Evolutionary conservation across 2,113 vertebrate genomes (phyloP).

Genomic region (Upupa epops): DNA sequence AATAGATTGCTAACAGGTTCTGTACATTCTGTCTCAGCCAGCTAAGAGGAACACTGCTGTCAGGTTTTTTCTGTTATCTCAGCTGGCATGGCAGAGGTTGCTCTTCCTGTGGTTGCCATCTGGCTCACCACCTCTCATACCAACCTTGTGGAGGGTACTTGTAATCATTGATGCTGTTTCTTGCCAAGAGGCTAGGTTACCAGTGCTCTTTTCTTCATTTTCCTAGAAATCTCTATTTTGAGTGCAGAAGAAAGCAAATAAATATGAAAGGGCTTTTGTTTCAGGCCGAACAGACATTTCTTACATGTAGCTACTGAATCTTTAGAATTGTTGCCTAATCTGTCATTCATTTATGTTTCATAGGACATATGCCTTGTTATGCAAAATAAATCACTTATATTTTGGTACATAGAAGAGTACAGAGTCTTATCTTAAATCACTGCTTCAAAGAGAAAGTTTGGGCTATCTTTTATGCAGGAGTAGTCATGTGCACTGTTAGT

Average conservation of each 20-base stretch:
- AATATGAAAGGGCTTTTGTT: background rate
- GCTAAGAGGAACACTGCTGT: constrained; percentile 40
- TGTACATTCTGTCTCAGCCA: constrained; percentile 32
- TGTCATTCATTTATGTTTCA: background rate
- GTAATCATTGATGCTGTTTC: background rate
- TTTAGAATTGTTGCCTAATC: background rate
- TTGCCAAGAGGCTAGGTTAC: background rate
- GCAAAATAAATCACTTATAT: background rate
- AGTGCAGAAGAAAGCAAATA: background rate
- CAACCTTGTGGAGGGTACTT: constrained; percentile 32
- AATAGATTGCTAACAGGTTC: constrained; percentile 58
- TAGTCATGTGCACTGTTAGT: background rate
- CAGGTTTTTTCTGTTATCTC: constrained; percentile 59
- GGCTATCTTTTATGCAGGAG: background rate
- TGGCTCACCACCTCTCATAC: constrained; percentile 29
- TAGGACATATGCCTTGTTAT: background rate
- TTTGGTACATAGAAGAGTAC: fast-evolving
- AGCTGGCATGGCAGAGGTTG: constrained; percentile 42
- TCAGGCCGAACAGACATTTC: background rate
- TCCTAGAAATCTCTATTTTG: background rate
- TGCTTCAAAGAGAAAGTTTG: background rate
- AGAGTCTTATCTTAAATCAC: background rate
- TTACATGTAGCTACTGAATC: background rate
- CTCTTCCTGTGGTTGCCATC: constrained; percentile 53
- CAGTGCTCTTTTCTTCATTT: background rate